Evolutionary conservation across 2,113 vertebrate species (phyloP).

Genomic region (Nycticryphes semicollaris): DNA sequence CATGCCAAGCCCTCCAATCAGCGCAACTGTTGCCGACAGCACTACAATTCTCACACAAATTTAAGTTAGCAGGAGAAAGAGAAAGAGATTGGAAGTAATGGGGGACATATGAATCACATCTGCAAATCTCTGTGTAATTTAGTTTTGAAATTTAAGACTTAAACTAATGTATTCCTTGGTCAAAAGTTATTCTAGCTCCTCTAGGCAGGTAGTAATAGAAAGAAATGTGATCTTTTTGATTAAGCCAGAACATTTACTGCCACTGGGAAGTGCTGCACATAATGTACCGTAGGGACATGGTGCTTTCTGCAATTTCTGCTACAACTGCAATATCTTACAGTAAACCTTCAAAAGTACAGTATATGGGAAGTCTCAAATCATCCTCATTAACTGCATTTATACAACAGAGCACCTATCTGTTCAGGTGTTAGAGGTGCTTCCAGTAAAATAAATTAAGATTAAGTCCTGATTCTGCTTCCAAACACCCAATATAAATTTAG

Average conservation of each 20-base stretch:
- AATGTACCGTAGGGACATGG: not conserved
- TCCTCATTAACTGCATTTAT: slow-evolving; percentile 38
- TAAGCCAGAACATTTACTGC: slow-evolving; percentile 64
- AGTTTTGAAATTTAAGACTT: slow-evolving; percentile 58
- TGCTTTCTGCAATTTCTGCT: slow-evolving; percentile 39
- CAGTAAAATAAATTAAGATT: slow-evolving; percentile 4
- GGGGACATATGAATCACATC: slow-evolving; percentile 51
- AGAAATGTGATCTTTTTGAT: slow-evolving; percentile 68
- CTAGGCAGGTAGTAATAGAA: slow-evolving; percentile 56
- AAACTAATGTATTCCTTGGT: slow-evolving; percentile 42
- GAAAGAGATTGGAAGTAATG: slow-evolving; percentile 20
- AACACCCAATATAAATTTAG: not conserved
- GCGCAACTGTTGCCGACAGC: not conserved
- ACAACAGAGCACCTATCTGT: not conserved
- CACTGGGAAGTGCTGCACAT: slow-evolving; percentile 28
- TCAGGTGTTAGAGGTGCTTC: not conserved
- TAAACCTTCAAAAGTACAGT: slow-evolving; percentile 16
- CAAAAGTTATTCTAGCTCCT: slow-evolving; percentile 61
- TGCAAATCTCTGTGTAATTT: slow-evolving; percentile 11
- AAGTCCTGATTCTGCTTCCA: not conserved
- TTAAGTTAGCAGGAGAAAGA: not conserved
- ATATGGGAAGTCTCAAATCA: slow-evolving; percentile 16
- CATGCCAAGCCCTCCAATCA: accelerated
- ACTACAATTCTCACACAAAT: slow-evolving; percentile 26
- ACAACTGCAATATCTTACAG: slow-evolving; percentile 22